Conservation (phyloP, 1,140 invertebrate species). For the Phymastichus coffea region DNA sequence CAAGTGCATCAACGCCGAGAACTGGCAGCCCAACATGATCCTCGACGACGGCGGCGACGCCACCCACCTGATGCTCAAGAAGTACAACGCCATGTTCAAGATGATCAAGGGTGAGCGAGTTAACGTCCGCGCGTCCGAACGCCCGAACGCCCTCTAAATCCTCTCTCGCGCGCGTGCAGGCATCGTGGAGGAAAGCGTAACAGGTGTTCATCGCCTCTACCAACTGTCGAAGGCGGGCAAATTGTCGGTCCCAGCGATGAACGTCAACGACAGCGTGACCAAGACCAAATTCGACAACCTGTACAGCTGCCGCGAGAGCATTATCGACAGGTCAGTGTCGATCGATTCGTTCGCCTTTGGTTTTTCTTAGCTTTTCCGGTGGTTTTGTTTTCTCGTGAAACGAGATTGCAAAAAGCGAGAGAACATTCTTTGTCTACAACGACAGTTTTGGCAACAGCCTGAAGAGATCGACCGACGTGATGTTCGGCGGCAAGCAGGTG, state of each 20-base stretch:
- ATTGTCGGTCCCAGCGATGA: constrained; percentile 96
- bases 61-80: constrained; percentile 95
- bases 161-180: constrained; percentile 57
- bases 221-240: constrained; percentile 94
- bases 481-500: constrained; percentile 98
- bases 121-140: no score
- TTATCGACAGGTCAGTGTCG: constrained; percentile 75
- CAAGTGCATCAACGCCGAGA: constrained; percentile 85
- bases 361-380: neutral
- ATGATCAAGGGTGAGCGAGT: constrained; percentile 78
- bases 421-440: no score
- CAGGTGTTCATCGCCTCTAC: constrained; percentile 94
- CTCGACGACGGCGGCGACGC: constrained; percentile 97
- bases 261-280: constrained; percentile 97
- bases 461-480: constrained; percentile 94
- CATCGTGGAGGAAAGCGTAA: constrained; percentile 97
- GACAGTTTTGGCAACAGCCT: no score
- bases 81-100: constrained; percentile 93
- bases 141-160: no score
- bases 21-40: constrained; percentile 99
- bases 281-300: constrained; percentile 99
- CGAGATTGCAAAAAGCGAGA: no score
- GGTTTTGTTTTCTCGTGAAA: no score
- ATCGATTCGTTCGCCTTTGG: neutral
- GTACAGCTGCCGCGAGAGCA: constrained; percentile 87